Conservation (phyloP, 2,113 vertebrate genomes). For the Trinectes maculatus region DNA sequence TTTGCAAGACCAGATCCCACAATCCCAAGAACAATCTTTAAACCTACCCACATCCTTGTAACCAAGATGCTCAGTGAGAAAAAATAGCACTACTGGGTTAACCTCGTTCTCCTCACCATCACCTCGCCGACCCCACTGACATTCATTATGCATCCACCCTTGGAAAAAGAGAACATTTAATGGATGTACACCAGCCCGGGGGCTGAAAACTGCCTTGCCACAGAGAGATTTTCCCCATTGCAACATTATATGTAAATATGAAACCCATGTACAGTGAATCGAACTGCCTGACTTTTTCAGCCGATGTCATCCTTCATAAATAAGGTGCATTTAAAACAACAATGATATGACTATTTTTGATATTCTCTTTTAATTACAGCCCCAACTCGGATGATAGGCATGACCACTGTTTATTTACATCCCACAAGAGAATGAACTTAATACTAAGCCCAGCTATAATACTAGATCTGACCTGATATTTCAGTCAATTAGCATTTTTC, state of each 20-base stretch:
- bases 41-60: background rate
- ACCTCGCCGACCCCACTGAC: constrained; percentile 18
- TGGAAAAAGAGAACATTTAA: constrained; percentile 1
- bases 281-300: background rate
- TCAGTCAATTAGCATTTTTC: background rate
- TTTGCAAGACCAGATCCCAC: background rate
- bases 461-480: background rate
- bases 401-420: background rate
- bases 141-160: constrained; percentile 17
- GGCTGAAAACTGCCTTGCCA: constrained; percentile 8
- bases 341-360: no score
- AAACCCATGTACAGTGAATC: background rate
- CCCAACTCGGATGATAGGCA: background rate
- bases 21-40: background rate
- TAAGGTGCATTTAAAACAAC: no score
- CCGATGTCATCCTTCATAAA: background rate
- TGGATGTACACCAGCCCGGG: background rate
- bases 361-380: no score
- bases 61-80: background rate
- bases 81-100: background rate
- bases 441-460: background rate
- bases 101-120: constrained; percentile 12
- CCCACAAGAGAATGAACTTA: no score
- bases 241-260: no score
- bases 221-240: background rate